Conservation (phyloP, 2,888 invertebrate species). For the Trypoxylon attenuatum region DNA sequence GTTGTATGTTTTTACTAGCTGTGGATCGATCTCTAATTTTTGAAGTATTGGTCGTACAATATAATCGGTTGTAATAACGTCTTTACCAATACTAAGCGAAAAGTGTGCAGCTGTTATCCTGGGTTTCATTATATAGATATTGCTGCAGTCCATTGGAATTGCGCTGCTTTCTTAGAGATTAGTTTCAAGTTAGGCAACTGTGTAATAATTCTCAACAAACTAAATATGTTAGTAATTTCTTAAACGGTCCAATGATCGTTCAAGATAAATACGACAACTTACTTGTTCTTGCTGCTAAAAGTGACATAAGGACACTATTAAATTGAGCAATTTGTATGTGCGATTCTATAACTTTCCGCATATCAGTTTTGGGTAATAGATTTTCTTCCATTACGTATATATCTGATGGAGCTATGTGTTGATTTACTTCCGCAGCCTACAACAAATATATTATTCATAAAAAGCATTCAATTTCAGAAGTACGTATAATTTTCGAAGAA, state of each 20-base stretch:
- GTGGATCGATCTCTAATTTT: background rate
- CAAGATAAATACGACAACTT: too few species aligned
- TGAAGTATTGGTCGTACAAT: background rate
- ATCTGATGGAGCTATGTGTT: too few species aligned
- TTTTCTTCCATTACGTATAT: constrained; percentile 32
- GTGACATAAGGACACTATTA: background rate
- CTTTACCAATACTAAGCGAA: background rate
- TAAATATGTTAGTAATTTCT: too few species aligned
- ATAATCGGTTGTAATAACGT: background rate
- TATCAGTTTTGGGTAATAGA: accelerated
- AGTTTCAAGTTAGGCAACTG: background rate
- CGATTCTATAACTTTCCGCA: accelerated
- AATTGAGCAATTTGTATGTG: background rate
- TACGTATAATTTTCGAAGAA: too few species aligned
- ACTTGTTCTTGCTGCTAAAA: background rate
- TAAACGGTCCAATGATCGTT: too few species aligned
- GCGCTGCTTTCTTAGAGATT: background rate
- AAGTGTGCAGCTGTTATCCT: background rate
- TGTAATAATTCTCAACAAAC: too few species aligned
- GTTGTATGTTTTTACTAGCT: constrained; percentile 4
- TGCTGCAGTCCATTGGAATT: background rate
- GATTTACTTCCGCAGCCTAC: too few species aligned
- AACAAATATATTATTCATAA: too few species aligned
- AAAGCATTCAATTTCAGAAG: too few species aligned
- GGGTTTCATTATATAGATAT: background rate